These are phyloP conservation scores for Ceyx cyanopectus DNA, from an alignment of 2,113 vertebrate species.

Conservation along the genomic window DNA sequence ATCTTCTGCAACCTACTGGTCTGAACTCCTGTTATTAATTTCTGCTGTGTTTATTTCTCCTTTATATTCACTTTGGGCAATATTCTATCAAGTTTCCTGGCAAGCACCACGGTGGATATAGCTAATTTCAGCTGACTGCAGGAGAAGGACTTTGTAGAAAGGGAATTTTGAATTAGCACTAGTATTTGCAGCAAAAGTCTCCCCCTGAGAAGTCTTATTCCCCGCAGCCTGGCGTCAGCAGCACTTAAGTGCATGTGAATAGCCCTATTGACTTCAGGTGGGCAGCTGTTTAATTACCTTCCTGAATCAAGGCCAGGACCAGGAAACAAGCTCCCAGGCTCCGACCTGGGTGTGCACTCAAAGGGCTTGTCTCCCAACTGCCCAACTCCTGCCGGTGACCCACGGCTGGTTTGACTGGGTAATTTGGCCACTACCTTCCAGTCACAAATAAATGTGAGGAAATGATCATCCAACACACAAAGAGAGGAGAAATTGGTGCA, in stretches of 20 bases:
- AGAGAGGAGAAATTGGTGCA: conserved; percentile 12
- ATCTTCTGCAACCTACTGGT: conserved; percentile 54
- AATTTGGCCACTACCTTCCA: conserved; percentile 48
- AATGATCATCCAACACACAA: not conserved
- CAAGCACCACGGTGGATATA: conserved; percentile 50
- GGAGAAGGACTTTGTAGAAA: conserved; percentile 52
- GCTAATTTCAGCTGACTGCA: conserved; percentile 69
- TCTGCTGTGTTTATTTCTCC: conserved; percentile 67
- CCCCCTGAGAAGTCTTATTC: conserved; percentile 52
- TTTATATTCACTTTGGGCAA: conserved; percentile 71
- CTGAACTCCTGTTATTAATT: conserved; percentile 69
- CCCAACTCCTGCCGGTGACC: not conserved
- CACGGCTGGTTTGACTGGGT: not conserved
- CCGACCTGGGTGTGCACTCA: not conserved
- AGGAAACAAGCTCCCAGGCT: conserved; percentile 5
- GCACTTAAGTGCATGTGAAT: conserved; percentile 58
- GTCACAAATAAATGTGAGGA: conserved; percentile 14
- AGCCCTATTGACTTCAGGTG: conserved; percentile 58
- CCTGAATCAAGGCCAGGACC: conserved; percentile 37
- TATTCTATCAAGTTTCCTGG: conserved; percentile 66
- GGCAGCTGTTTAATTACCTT: conserved; percentile 68
- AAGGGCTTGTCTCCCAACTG: not conserved
- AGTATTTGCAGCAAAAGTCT: conserved; percentile 49
- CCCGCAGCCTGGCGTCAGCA: conserved; percentile 50
- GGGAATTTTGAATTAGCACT: conserved; percentile 60